Conservation (phyloP, 1,140 invertebrate species). For the Hestina assimilis region DNA sequence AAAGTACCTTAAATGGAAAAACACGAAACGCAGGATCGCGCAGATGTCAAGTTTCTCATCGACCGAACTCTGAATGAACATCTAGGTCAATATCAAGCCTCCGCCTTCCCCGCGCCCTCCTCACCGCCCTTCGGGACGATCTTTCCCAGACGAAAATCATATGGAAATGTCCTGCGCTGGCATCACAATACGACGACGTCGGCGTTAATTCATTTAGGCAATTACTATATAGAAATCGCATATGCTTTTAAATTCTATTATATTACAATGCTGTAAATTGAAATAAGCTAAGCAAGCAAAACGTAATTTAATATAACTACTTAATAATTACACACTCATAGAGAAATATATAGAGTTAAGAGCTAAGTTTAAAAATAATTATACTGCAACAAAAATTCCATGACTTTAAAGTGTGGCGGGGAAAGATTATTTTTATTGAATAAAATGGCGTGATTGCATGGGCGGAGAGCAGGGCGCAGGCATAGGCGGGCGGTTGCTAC, state of each 20-base stretch:
- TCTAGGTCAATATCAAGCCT: constrained; percentile 77
- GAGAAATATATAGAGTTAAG: neutral
- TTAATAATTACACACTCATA: neutral
- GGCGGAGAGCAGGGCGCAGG: constrained; percentile 21
- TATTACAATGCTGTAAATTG: too few species aligned
- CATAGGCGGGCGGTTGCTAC: constrained; percentile 28
- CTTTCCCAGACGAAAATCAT: constrained; percentile 55
- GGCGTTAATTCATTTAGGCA: neutral
- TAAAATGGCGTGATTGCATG: constrained; percentile 21
- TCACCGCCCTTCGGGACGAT: constrained; percentile 48
- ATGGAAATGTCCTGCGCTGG: constrained; percentile 45
- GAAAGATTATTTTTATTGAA: constrained; percentile 2
- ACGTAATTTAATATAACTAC: too few species aligned
- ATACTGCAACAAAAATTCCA: neutral
- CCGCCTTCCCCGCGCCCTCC: constrained; percentile 47
- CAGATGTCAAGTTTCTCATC: constrained; percentile 77
- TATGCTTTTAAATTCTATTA: too few species aligned
- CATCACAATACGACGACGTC: constrained; percentile 19
- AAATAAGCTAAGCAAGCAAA: too few species aligned
- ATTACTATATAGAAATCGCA: neutral
- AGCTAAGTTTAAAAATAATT: too few species aligned
- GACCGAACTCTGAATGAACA: constrained; percentile 78
- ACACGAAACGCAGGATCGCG: constrained; percentile 72
- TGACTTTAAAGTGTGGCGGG: neutral
- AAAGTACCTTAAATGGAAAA: constrained; percentile 66